Percentiles rank a stretch among this genome's conserved stretches.
phyloP scores from a whole-genome alignment of 1,140 invertebrate species.

The Chironomus striatipennis region DNA sequence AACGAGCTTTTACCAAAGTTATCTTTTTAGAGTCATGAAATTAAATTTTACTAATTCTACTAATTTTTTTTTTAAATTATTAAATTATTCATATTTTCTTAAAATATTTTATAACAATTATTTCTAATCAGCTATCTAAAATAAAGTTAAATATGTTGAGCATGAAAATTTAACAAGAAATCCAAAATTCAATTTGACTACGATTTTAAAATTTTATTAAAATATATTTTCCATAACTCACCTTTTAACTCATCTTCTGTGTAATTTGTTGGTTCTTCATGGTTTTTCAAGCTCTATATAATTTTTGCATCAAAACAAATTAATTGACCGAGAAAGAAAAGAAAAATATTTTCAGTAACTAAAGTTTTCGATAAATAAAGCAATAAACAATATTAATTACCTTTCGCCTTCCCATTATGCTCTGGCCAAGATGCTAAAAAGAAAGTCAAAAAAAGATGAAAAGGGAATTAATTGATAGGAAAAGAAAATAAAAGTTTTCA shows the following conservation, averaged over 20 bases:
- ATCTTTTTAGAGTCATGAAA: too few relatives aligned
- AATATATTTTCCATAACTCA: too few relatives aligned
- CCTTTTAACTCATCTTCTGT: conserved; percentile 9
- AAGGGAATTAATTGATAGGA: not conserved
- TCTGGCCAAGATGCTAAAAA: not conserved
- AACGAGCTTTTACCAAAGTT: too few relatives aligned
- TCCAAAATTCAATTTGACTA: too few relatives aligned
- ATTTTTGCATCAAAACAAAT: too few relatives aligned
- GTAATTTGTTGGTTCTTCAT: not conserved
- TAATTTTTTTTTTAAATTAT: not conserved
- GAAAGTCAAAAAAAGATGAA: not conserved
- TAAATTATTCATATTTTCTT: too few relatives aligned
- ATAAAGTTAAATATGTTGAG: too few relatives aligned
- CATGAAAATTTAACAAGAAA: too few relatives aligned
- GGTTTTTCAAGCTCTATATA: not conserved
- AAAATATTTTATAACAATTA: too few relatives aligned
- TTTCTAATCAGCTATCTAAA: too few relatives aligned
- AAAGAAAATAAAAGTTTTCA: too few relatives aligned
- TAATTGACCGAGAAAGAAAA: not conserved
- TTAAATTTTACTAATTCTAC: not conserved
- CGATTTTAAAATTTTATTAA: too few relatives aligned
- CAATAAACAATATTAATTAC: not conserved
- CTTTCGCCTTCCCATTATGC: not conserved
- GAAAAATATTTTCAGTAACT: not conserved
- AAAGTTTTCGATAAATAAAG: not conserved